These are phyloP conservation scores for Lynx canadensis DNA, from an alignment of 2,113 vertebrate genomes.

Conservation along the genomic window DNA sequence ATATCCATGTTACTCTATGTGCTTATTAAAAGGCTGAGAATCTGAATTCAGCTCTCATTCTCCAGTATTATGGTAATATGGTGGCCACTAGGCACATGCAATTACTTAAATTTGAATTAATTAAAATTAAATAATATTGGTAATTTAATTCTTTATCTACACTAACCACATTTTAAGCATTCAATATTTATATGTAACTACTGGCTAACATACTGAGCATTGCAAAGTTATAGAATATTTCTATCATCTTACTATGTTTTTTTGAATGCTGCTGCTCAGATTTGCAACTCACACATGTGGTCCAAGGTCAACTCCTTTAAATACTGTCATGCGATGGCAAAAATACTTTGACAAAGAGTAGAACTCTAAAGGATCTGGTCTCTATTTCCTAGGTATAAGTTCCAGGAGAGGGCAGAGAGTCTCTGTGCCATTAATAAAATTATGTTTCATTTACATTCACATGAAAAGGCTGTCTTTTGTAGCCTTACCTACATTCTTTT, in stretches of 20 bases:
- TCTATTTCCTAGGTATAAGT: background rate
- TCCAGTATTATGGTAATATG: background rate
- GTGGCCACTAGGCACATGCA: background rate
- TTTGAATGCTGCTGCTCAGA: background rate
- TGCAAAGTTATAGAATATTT: background rate
- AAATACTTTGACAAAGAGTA: background rate
- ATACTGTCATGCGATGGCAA: background rate
- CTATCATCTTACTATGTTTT: background rate
- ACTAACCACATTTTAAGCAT: background rate
- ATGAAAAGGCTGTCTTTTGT: background rate
- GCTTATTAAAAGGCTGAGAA: background rate
- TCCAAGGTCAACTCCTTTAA: background rate
- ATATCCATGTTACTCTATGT: background rate
- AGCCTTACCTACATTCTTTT: background rate
- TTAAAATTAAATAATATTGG: constrained; percentile 12
- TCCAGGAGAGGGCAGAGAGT: background rate
- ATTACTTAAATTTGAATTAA: background rate
- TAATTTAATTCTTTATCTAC: background rate
- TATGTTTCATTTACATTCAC: background rate
- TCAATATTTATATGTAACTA: background rate
- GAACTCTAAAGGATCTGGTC: background rate
- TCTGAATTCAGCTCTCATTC: background rate
- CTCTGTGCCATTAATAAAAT: background rate
- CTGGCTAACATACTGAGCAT: background rate
- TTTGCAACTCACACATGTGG: background rate